A percentile compares a stretch with the other conserved stretches of the same genome.
Evolutionary conservation across 2,888 invertebrate genomes (phyloP).

Genomic region (Lepeophtheirus nordmannii): DNA sequence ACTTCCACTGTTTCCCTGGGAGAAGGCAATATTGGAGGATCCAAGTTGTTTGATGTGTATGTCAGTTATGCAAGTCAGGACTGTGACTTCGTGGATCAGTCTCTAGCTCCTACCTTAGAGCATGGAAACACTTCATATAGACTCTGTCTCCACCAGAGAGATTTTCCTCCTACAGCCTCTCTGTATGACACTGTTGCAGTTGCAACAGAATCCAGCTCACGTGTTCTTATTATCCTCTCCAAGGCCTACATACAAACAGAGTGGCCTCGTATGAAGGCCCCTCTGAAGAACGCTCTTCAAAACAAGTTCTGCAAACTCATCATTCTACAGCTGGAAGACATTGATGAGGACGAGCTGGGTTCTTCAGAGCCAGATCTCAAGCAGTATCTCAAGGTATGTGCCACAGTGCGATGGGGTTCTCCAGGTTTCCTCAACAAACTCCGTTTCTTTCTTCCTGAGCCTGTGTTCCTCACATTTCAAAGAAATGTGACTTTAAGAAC

Average conservation of each 20-base stretch:
- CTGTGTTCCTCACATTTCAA: slow-evolving; percentile 19
- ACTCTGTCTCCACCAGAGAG: slow-evolving; percentile 76
- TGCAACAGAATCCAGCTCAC: slow-evolving; percentile 73
- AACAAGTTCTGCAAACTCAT: slow-evolving; percentile 5
- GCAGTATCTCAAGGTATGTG: slow-evolving; percentile 7
- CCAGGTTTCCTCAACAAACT: slow-evolving; percentile 19
- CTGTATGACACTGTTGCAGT: slow-evolving; percentile 82
- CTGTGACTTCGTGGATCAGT: slow-evolving; percentile 74
- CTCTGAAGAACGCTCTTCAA: slow-evolving; percentile 34
- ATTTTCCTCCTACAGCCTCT: slow-evolving; percentile 71
- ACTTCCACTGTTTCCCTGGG: neutral
- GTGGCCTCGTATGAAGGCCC: slow-evolving; percentile 45
- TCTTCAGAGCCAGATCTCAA: neutral
- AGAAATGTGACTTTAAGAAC: slow-evolving; percentile 22
- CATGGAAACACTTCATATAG: slow-evolving; percentile 57
- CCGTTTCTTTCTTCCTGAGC: slow-evolving; percentile 23
- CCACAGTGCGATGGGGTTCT: slow-evolving; percentile 14
- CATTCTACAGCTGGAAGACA: slow-evolving; percentile 13
- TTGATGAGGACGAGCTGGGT: neutral
- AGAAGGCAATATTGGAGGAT: slow-evolving; percentile 50
- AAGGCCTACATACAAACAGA: slow-evolving; percentile 85
- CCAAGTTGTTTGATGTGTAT: slow-evolving; percentile 78
- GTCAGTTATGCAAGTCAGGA: slow-evolving; percentile 86
- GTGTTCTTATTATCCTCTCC: slow-evolving; percentile 75
- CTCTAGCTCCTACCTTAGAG: slow-evolving; percentile 72